Evolutionary conservation across 2,888 invertebrate species (phyloP), one percentile per base, ranked within the genome.

Genomic region (Cephonodes hylas): DNA sequence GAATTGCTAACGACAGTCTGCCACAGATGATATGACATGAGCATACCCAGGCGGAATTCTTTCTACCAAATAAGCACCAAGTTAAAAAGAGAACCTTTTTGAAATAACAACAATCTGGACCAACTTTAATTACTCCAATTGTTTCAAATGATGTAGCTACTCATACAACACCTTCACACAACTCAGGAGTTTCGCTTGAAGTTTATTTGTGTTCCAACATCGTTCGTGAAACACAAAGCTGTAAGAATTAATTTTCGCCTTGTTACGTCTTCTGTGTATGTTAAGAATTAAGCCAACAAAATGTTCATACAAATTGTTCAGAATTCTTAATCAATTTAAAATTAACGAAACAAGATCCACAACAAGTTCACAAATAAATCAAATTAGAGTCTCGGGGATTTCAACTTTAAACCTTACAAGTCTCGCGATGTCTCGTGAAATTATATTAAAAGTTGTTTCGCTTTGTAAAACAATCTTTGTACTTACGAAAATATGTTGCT

Each of bases 401-500:
- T 31, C 15, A 15, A 53, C 18, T 53, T 27, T 20, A 31, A 48
- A 15, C 25, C 27, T 7, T 38, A 3, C 8, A 31, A 53, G 27
- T 53, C 15, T 7, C 53, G 10, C 48, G 15, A 27, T 31, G 53
- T 53, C 53, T 53, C 31, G 18, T 53, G 53, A 15, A 53, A 53
- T 53, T 53, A 27, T 53, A 18, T 53, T 53, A 53, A 27, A 53
- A 53, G 27, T 53, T 53, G 53, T 53, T 31, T 18, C 8, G 31
- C 53, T 53, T 31, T 31, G 38, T n/a, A 38, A 38, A 27, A 31
- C 44, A 53, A 53, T 27, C 27, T 53, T 18, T 53, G 10, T 15
- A 10, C 10, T 18, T 5, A 25, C 27, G 48, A 8, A 48, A 48
- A 31, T 31, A 66, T 67, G 64, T 66, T 61, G 31, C 18, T 8